These are phyloP conservation scores for Arion vulgaris DNA, from an alignment of 1,140 invertebrate species.

Conservation along the genomic window DNA sequence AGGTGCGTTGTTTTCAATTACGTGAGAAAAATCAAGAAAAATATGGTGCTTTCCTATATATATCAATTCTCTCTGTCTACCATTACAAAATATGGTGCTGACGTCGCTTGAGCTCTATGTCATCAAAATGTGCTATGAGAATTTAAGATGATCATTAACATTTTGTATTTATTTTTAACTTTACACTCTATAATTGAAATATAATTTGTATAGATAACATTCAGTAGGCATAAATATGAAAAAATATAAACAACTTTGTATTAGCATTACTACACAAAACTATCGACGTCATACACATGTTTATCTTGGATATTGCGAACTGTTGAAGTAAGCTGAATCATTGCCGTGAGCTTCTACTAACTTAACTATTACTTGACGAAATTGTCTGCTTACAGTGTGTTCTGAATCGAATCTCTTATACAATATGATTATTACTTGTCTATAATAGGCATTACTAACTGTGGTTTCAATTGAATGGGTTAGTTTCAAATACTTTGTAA, in stretches of 20 bases:
- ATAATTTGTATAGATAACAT: background rate
- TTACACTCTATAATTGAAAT: background rate
- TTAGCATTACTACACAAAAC: background rate
- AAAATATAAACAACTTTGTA: background rate
- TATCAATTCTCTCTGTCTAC: background rate
- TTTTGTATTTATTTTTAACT: background rate
- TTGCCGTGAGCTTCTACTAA: too few relatives aligned
- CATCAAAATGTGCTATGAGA: constrained; percentile 26
- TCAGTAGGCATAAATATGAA: background rate
- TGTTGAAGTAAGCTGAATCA: constrained; percentile 20
- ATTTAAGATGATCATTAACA: background rate
- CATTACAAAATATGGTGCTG: constrained; percentile 24
- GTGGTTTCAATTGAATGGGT: too few relatives aligned
- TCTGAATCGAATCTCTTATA: too few relatives aligned
- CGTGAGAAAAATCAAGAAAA: background rate
- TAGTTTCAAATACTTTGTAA: too few relatives aligned
- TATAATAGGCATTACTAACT: too few relatives aligned
- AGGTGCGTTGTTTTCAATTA: background rate
- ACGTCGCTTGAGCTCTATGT: constrained; percentile 39
- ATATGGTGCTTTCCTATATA: background rate
- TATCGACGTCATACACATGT: constrained; percentile 11
- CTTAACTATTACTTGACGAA: too few relatives aligned
- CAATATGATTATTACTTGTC: too few relatives aligned
- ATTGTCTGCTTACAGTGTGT: too few relatives aligned
- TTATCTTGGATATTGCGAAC: constrained; percentile 4